These are phyloP conservation scores for Passer montanus DNA, from an alignment of 2,113 vertebrate species.

Conservation along the genomic window DNA sequence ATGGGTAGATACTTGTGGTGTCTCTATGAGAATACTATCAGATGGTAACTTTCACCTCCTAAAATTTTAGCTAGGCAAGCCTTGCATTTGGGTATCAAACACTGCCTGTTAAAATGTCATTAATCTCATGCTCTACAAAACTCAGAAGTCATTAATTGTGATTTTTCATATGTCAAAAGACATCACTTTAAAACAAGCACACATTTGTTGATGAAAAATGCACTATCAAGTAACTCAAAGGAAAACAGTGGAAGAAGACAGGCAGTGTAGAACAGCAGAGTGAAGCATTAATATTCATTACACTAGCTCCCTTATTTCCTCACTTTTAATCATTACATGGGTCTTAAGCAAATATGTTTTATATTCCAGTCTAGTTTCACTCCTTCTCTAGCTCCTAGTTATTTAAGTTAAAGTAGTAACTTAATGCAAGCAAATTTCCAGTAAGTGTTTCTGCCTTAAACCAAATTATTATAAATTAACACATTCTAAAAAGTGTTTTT, in stretches of 20 bases:
- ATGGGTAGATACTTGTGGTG: neutral
- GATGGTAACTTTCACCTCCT: neutral
- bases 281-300: neutral
- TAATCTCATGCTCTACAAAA: neutral
- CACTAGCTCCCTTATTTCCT: neutral
- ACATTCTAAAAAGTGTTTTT: neutral
- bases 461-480: conserved; percentile 17
- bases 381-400: conserved; percentile 2
- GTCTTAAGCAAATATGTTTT: conserved; percentile 4
- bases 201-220: neutral
- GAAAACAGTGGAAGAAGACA: neutral
- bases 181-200: neutral
- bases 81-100: neutral
- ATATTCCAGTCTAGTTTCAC: conserved; percentile 1
- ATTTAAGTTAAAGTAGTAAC: conserved; percentile 41
- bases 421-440: conserved; percentile 24
- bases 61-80: neutral
- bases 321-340: conserved; percentile 11
- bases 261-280: neutral
- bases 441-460: conserved; percentile 18
- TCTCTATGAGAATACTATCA: neutral
- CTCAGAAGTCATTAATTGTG: neutral
- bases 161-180: neutral
- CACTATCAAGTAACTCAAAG: neutral
- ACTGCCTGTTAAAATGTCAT: neutral